Percentiles rank a stretch among this genome's conserved stretches.
These are phyloP conservation scores for Halcyon smyrnensis DNA, from an alignment of 2,797 vertebrate species.

Conservation along the genomic window DNA sequence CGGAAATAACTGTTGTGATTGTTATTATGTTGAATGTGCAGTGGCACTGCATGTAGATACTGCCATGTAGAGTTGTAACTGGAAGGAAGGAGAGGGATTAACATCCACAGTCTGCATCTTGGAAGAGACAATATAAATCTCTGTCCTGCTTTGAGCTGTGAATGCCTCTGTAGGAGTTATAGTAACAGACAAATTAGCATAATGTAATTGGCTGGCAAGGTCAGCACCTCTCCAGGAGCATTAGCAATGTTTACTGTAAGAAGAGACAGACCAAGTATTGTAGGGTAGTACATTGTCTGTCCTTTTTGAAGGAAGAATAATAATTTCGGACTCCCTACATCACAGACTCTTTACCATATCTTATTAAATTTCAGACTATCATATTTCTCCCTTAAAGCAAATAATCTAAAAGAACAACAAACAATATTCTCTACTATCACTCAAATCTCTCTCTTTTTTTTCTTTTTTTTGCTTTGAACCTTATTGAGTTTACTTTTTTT, in stretches of 20 bases:
- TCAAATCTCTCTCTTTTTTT: neutral
- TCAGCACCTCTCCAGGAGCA: constrained; percentile 66
- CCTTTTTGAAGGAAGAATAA: constrained; percentile 33
- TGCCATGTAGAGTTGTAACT: neutral
- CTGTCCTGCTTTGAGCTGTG: constrained; percentile 47
- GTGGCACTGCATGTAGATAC: neutral
- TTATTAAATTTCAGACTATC: constrained; percentile 18
- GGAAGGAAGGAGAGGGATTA: constrained; percentile 49
- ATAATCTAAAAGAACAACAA: neutral
- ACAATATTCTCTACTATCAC: neutral
- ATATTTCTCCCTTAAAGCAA: constrained; percentile 46
- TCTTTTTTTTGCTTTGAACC: neutral
- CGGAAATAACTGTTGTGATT: constrained; percentile 6
- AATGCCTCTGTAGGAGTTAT: constrained; percentile 70
- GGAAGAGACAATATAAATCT: constrained; percentile 71
- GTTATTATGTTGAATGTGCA: neutral
- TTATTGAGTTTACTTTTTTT: neutral
- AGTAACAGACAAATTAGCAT: constrained; percentile 76
- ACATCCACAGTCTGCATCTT: constrained; percentile 26
- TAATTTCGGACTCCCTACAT: neutral
- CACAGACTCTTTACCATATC: neutral
- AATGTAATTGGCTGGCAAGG: constrained; percentile 76
- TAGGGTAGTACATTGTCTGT: constrained; percentile 28
- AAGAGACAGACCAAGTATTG: constrained; percentile 55
- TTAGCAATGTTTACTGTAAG: constrained; percentile 56